Percentiles rank a stretch among this genome's conserved stretches.
These are phyloP conservation scores for Pollenia amentaria DNA, from an alignment of 2,888 invertebrate species.

Conservation along the genomic window DNA sequence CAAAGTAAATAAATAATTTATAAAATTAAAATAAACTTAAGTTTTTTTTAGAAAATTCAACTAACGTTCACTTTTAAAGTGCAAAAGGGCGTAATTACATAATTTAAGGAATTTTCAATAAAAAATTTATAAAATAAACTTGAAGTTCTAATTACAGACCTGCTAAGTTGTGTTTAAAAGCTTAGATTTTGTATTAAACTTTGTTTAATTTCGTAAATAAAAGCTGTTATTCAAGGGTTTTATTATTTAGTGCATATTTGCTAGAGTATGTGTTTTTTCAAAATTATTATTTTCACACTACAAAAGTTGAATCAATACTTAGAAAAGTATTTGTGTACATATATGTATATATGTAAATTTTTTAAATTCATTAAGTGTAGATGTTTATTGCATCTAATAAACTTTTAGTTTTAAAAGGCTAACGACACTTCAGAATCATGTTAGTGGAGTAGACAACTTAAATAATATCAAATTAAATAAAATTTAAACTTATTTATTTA, in stretches of 20 bases:
- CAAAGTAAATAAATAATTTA: neutral
- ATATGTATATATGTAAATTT: no score
- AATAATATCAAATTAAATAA: neutral
- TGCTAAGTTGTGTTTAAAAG: no score
- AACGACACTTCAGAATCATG: slow-evolving; percentile 39
- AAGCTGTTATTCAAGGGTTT: no score
- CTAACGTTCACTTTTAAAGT: slow-evolving; percentile 45
- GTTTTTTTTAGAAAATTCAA: slow-evolving; percentile 19
- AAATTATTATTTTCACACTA: no score
- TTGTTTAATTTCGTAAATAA: no score
- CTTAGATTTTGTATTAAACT: no score
- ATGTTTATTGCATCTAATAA: slow-evolving; percentile 3
- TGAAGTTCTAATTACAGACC: neutral
- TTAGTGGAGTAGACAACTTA: slow-evolving; percentile 10
- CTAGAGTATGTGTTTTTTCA: no score
- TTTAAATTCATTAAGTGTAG: neutral
- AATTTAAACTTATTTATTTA: slow-evolving; percentile 20
- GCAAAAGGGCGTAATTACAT: slow-evolving; percentile 30
- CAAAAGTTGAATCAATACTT: no score
- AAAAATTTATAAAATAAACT: neutral
- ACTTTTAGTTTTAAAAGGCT: neutral
- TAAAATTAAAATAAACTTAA: slow-evolving; percentile 4
- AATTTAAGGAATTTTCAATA: neutral
- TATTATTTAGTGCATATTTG: no score
- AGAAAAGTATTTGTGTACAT: no score